These are phyloP conservation scores for Macrotis lagotis DNA, from an alignment of 2,113 vertebrate species.

Conservation along the genomic window DNA sequence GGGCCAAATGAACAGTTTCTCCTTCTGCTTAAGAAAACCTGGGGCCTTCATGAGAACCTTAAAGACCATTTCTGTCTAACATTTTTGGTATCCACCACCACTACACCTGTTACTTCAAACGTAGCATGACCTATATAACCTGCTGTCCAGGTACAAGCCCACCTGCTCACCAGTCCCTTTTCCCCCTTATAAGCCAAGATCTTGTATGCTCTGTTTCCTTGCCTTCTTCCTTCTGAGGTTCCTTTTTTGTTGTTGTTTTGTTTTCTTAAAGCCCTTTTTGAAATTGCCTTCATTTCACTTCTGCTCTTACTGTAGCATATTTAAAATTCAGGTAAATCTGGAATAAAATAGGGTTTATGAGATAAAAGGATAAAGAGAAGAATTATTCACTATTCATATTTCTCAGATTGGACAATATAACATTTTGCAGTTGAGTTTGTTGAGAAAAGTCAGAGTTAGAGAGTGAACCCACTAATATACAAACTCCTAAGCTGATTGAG, in stretches of 20 bases:
- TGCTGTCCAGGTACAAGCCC: not conserved
- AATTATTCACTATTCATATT: not conserved
- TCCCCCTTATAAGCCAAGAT: not conserved
- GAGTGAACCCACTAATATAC: not conserved
- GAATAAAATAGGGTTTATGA: not conserved
- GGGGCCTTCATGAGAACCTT: not conserved
- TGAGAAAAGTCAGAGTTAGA: not conserved
- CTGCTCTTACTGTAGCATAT: not conserved
- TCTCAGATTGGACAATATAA: not conserved
- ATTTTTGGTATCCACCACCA: not conserved
- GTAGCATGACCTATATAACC: not conserved
- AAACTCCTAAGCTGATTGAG: not conserved
- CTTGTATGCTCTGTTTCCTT: not conserved
- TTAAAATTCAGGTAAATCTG: not conserved
- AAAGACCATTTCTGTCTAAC: not conserved
- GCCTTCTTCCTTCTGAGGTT: not conserved
- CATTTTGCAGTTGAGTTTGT: not conserved
- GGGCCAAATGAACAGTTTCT: not conserved
- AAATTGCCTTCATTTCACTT: not conserved
- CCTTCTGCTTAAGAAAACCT: conserved; percentile 6
- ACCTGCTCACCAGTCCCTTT: not conserved
- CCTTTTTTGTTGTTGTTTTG: no score
- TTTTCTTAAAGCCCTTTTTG: no score
- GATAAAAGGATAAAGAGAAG: not conserved
- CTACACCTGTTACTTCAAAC: not conserved